A percentile compares a stretch with the other conserved stretches of the same genome.
Evolutionary conservation across 2,113 vertebrate species (phyloP).

Genomic region (Oreamnos americanus): DNA sequence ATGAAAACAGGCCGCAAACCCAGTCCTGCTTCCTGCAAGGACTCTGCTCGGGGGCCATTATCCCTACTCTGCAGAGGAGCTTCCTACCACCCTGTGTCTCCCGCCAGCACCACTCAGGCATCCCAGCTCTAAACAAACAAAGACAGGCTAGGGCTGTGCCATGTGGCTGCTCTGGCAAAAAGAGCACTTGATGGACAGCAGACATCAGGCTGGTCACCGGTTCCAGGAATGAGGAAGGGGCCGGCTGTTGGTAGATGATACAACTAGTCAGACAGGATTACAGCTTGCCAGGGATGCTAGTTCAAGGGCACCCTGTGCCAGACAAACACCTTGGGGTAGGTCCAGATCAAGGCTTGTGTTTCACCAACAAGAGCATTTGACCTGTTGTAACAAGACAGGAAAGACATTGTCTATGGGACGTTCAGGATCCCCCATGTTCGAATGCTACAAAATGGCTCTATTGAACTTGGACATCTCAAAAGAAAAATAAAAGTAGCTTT

Average conservation of each 20-base stretch:
- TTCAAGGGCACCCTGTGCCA: background rate
- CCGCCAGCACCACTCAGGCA: background rate
- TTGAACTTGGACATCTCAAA: background rate
- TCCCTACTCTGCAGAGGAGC: background rate
- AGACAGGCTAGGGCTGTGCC: background rate
- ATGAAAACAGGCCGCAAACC: background rate
- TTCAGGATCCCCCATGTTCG: background rate
- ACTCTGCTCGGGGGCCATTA: background rate
- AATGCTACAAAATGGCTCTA: background rate
- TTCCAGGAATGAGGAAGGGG: background rate
- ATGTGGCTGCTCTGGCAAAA: background rate
- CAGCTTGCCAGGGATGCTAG: accelerated
- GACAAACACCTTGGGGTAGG: background rate
- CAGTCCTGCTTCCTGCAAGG: background rate
- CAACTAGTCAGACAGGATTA: too few species aligned
- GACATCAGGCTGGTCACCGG: background rate
- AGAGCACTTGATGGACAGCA: accelerated
- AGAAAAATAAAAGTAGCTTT: background rate
- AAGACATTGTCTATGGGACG: background rate
- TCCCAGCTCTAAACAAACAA: background rate
- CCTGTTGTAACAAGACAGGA: background rate
- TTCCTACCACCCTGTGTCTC: too few species aligned
- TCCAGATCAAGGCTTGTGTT: background rate
- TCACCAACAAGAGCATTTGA: background rate
- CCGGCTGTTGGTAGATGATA: background rate